phyloP scores from a whole-genome alignment of 30 jellyfish, hydroid and myxozoan species.

The Mastigias papua region DNA sequence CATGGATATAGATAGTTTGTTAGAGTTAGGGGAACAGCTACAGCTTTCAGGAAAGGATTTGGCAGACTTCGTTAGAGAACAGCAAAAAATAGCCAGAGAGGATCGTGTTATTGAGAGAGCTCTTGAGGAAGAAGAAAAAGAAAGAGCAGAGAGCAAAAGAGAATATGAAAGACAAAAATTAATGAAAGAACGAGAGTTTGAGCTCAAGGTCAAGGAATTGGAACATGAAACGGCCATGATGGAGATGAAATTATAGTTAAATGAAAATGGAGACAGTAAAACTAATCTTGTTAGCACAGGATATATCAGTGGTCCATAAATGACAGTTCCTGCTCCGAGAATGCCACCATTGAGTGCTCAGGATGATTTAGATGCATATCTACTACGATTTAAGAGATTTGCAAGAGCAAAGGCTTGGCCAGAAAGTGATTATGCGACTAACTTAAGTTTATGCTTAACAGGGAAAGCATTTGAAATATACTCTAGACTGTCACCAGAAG shows the following conservation, averaged over 20 bases:
- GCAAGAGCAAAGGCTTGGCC: constrained; percentile 30
- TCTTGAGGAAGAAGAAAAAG: background rate
- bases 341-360: constrained; percentile 24
- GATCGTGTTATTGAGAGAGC: constrained; percentile 24
- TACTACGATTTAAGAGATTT: constrained; percentile 34
- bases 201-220: constrained; percentile 11
- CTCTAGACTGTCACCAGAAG: constrained; percentile 41
- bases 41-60: constrained; percentile 42
- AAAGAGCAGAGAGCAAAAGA: constrained; percentile 21
- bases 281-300: too few relatives aligned
- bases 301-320: too few relatives aligned
- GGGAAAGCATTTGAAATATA: constrained; percentile 16
- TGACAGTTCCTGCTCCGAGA: constrained; percentile 14
- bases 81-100: constrained; percentile 22
- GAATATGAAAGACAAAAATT: constrained; percentile 13
- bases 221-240: constrained; percentile 36
- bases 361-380: constrained; percentile 38
- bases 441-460: constrained; percentile 25
- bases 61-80: constrained; percentile 19
- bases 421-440: constrained; percentile 19
- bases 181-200: constrained; percentile 13
- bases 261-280: constrained; percentile 10
- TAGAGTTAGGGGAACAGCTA: background rate
- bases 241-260: constrained; percentile 26
- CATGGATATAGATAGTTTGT: background rate